A percentile compares a stretch with the other conserved stretches of the same genome.
Evolutionary conservation across 2,113 vertebrate species (phyloP).

Genomic region (Patagioenas fasciata): DNA sequence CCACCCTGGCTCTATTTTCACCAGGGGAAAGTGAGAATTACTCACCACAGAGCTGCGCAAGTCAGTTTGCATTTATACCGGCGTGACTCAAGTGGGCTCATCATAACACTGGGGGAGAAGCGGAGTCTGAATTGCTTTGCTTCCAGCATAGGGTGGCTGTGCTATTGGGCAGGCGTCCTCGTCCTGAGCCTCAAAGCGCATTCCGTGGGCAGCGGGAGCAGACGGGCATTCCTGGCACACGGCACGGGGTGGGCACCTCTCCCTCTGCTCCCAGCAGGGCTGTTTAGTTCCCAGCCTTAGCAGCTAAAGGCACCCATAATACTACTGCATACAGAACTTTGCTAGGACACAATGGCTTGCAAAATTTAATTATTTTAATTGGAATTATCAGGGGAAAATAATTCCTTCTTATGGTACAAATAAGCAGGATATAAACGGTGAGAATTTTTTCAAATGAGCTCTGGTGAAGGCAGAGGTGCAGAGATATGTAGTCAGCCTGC

Average conservation of each 20-base stretch:
- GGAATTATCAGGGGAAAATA: conserved; percentile 19
- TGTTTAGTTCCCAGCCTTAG: neutral
- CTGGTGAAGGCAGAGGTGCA: neutral
- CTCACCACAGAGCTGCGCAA: neutral
- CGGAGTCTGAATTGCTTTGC: neutral
- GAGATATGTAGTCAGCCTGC: neutral
- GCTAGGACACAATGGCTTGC: neutral
- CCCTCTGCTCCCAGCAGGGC: neutral
- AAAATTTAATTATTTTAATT: conserved; percentile 46
- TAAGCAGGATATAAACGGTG: neutral
- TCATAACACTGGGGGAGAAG: neutral
- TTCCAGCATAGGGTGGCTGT: neutral
- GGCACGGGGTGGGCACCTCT: accelerated
- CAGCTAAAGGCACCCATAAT: neutral
- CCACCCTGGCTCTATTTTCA: conserved; percentile 36
- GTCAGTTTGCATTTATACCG: neutral
- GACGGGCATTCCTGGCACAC: neutral
- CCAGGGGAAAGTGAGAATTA: conserved; percentile 36
- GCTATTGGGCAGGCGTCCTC: neutral
- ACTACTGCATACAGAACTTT: neutral
- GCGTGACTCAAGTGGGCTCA: neutral
- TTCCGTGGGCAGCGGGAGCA: neutral
- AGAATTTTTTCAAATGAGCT: conserved; percentile 2
- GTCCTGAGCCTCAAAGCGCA: neutral
- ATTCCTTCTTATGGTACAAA: conserved; percentile 9